A percentile compares a stretch with the other conserved stretches of the same genome.
phyloP scores from a whole-genome alignment of 2,113 vertebrate genomes.

The Xyliphius kryptos region DNA sequence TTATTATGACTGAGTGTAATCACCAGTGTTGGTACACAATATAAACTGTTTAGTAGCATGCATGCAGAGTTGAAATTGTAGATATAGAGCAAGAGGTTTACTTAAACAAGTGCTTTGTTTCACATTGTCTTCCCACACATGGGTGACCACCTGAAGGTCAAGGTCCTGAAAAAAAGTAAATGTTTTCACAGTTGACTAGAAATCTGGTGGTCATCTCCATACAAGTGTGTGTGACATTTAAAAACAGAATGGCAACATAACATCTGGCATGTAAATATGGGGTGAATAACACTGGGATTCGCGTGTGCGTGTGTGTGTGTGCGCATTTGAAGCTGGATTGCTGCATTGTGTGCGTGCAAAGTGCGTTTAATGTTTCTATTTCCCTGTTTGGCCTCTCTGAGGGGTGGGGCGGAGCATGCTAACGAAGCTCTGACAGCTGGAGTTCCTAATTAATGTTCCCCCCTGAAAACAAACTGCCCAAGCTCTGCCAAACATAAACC shows the following conservation, averaged over 20 bases:
- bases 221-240: slow-evolving; percentile 38
- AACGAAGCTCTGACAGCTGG: slow-evolving; percentile 74
- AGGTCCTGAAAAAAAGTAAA: slow-evolving; percentile 29
- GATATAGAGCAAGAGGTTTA: too few relatives aligned
- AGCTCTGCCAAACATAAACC: slow-evolving; percentile 33
- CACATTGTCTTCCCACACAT: too few relatives aligned
- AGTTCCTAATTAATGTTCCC: slow-evolving; percentile 78
- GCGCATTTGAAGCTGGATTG: too few relatives aligned
- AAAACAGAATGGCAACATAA: slow-evolving; percentile 38
- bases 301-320: too few relatives aligned
- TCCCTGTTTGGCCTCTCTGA: slow-evolving; percentile 50
- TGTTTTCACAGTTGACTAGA: slow-evolving; percentile 37
- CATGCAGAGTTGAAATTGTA: too few relatives aligned
- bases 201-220: slow-evolving; percentile 36
- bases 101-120: too few relatives aligned
- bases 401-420: slow-evolving; percentile 61
- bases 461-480: slow-evolving; percentile 55
- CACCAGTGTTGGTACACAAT: too few relatives aligned
- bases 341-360: slow-evolving; percentile 59
- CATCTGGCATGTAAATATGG: slow-evolving; percentile 40
- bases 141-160: too few relatives aligned
- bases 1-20: too few relatives aligned
- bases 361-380: slow-evolving; percentile 71
- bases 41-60: too few relatives aligned
- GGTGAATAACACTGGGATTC: slow-evolving; percentile 33